phyloP scores from a whole-genome alignment of 2,888 invertebrate genomes.

The Stegophylla sp. region DNA sequence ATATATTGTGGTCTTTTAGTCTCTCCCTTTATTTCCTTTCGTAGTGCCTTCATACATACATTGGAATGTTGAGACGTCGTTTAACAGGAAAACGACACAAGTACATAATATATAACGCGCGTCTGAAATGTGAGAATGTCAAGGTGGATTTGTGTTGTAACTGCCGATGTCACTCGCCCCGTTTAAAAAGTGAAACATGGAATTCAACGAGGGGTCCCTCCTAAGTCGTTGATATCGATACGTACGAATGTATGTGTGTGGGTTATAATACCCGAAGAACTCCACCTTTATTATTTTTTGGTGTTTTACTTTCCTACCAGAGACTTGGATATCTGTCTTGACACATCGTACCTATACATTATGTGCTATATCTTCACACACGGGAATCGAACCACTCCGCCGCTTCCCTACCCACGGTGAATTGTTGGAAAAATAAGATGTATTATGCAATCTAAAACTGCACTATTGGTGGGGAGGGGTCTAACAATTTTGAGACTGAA shows the following conservation, averaged over 20 bases:
- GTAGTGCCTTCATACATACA: not conserved
- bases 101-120: constrained; percentile 14
- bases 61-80: constrained; percentile 27
- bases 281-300: constrained; percentile 18
- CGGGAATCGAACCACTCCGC: too few relatives aligned
- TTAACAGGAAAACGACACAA: constrained; percentile 14
- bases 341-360: too few relatives aligned
- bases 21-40: not conserved
- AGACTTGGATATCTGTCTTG: constrained; percentile 16
- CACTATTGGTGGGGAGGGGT: too few relatives aligned
- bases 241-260: not conserved
- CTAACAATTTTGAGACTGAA: too few relatives aligned
- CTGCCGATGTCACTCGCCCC: constrained; percentile 19
- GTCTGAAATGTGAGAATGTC: constrained; percentile 46
- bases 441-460: too few relatives aligned
- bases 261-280: not conserved
- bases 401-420: too few relatives aligned
- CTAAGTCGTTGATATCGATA: constrained; percentile 35
- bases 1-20: not conserved
- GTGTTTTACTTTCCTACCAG: not conserved
- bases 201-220: not conserved
- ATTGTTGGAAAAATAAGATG: too few relatives aligned
- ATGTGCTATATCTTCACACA: too few relatives aligned
- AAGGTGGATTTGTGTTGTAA: constrained; percentile 49
- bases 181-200: not conserved